phyloP scores from a whole-genome alignment of 1,140 invertebrate genomes.

The Rhizoglyphus robini region DNA sequence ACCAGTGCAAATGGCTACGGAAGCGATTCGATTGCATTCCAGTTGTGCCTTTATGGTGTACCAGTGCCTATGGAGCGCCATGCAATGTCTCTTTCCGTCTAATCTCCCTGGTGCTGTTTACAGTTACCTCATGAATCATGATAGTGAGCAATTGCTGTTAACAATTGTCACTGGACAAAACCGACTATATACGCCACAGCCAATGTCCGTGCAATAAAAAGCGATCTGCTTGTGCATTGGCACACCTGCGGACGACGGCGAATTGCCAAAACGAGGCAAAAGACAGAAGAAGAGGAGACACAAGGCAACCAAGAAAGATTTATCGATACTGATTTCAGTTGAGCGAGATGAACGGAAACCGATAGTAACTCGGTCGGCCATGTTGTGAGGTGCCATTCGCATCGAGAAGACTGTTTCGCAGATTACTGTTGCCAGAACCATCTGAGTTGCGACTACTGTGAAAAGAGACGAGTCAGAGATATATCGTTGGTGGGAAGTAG shows the following conservation, averaged over 20 bases:
- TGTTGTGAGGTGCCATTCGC: background rate
- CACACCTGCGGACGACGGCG: no score
- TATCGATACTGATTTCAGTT: background rate
- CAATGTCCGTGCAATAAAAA: no score
- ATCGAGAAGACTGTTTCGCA: constrained; percentile 10
- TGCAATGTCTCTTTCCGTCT: background rate
- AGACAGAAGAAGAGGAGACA: no score
- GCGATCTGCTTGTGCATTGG: background rate
- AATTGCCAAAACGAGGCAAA: no score
- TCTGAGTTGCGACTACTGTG: background rate
- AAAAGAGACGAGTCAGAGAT: background rate
- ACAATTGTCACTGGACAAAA: background rate
- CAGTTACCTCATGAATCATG: background rate
- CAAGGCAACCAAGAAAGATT: no score
- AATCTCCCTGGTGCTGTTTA: background rate
- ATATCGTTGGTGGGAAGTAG: background rate
- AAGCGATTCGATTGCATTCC: constrained; percentile 1
- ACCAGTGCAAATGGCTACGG: background rate
- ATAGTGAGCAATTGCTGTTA: background rate
- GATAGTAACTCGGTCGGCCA: constrained; percentile 11
- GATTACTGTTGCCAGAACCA: background rate
- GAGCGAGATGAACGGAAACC: no score
- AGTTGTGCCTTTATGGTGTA: background rate
- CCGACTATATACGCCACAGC: no score
- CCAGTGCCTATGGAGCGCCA: background rate